A percentile compares a stretch with the other conserved stretches of the same genome.
Conservation (phyloP, 2,113 vertebrate species). For the Nerophis ophidion region DNA sequence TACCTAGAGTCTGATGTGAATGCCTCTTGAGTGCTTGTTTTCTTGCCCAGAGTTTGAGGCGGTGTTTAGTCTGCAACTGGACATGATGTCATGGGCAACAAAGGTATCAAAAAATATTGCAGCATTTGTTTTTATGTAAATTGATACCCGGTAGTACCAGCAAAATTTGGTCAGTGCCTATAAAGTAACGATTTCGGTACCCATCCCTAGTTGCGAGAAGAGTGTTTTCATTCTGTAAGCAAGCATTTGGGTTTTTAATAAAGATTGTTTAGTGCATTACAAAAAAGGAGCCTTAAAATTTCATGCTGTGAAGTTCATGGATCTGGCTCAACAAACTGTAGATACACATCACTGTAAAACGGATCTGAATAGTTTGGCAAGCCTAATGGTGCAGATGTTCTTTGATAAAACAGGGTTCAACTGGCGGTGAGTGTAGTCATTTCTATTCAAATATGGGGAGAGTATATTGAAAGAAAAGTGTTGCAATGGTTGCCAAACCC, state of each 20-base stretch:
- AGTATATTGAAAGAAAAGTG: neutral
- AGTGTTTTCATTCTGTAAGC: neutral
- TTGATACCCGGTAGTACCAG: no score
- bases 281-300: neutral
- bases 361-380: neutral
- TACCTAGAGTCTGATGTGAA: no score
- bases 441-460: constrained; percentile 1
- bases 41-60: no score
- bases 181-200: no score
- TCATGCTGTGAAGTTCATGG: neutral
- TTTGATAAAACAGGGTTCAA: constrained; percentile 12
- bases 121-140: no score
- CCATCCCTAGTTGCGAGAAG: neutral
- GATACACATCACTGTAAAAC: neutral
- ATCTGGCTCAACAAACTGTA: neutral
- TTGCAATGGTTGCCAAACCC: constrained; percentile 1
- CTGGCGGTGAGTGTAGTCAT: constrained; percentile 1
- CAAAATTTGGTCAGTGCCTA: no score
- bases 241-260: neutral
- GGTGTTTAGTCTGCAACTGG: no score
- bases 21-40: no score
- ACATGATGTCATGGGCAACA: no score
- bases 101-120: no score
- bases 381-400: constrained; percentile 3
- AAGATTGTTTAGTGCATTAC: neutral